Evolutionary conservation across 2,888 invertebrate genomes (phyloP), one percentile per base, ranked within the genome.

Genomic region (Dione juno): DNA sequence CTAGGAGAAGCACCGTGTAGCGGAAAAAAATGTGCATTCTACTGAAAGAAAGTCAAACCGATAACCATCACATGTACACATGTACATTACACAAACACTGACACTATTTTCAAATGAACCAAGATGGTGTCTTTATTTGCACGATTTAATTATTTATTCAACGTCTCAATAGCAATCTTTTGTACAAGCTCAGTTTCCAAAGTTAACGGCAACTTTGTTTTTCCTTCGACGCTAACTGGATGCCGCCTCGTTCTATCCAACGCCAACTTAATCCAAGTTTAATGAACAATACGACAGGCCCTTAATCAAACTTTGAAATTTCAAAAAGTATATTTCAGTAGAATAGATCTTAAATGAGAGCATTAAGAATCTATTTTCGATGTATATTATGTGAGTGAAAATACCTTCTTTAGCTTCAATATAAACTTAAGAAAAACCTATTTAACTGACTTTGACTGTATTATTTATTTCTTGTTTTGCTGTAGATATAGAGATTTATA

Each of bases 211-310:
- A 77, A 81, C 79, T 81, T 80, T 88, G 85, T 89, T 89, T 91
- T 89, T 90, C 88, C 83, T 82, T 78, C 84, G 86, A 85, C 91
- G 91, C 91, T 93, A 93, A 94, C 93, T 93, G 93, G 88, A 88
- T 88, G 85, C 84, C 88, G 88, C 90, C 93, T 94, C 93, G 94
- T 94, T 94, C 84, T 85, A 88, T 84, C 84, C 88, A 88, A 85
- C 88, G 88, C 89, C 90, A 93, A 91, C 92, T 94, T 90, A 94
- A 94, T 93, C 92, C 92, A 93, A 93, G 91, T 93, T 93, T 92
- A 93, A 93, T 93, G 92, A 93, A 93, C 93, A 93, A 92, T 92
- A 90, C 90, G 93, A 93, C 93, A 92, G 93, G 85, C 90, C 90
- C 89, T 93, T 93, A 93, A 93, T 93, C 93, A 93, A 93, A 93